Evolutionary conservation across 2,888 invertebrate species (phyloP), one percentile per base, ranked within the genome.

Genomic region (Stenodema calcarata): DNA sequence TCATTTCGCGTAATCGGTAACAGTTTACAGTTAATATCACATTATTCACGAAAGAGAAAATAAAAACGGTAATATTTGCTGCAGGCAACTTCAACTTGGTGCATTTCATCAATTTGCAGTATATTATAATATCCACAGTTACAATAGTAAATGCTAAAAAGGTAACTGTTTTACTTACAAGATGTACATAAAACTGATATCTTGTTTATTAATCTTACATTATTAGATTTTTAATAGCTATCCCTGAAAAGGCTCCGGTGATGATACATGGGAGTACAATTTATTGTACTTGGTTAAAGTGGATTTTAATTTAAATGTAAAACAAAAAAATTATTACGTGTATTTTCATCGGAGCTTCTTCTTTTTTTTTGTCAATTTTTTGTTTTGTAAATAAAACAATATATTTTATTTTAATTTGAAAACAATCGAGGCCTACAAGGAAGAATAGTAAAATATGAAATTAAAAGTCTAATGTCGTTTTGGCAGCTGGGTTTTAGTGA

Each of bases 401-500:
- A n/a, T 42, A 28, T 70, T 50, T 54, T 18, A 30, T 79, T 41
- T 70, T 41, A 27, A 42, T 54, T 35, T 44, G 41, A 70, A 27
- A 23, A 76, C 12, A n/a, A 76, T 41, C 76, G 76, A 76, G 76
- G 42, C 79, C 44, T 84, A 73, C 47, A 27, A 54, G 73, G 82
- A 82, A 82, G 70, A 41, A 69, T 82, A 18, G 50, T 41, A 62
- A 82, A 82, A 69, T 82, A 69, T 69, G 18, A 82, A 69, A 47
- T 69, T 23, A 82, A 83, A 83, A 79, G 86, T 87, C 86, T 87
- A 87, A 87, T 78, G 86, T 87, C 87, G 86, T 87, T 85, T 88
- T 88, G 88, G 88, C 88, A 88, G 88, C 88, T 87, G 88, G 88
- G 86, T 88, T 83, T 83, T 87, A 88, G 87, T 88, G 87, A 87